These are phyloP conservation scores for Paradoxurus hermaphroditus DNA, from an alignment of 2,113 vertebrate genomes.

Conservation along the genomic window DNA sequence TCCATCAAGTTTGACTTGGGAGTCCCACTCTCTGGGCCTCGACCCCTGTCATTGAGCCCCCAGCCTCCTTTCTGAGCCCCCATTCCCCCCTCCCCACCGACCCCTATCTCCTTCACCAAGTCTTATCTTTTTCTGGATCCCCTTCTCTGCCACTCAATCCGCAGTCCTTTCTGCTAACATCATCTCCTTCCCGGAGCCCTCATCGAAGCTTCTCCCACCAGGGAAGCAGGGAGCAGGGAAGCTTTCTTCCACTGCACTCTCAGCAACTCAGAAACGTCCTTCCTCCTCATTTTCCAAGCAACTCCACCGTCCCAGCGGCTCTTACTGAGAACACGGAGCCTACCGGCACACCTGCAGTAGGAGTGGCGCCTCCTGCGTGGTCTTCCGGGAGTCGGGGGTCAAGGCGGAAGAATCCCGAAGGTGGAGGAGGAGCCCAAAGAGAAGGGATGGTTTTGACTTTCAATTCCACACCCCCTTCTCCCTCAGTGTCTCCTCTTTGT, in stretches of 20 bases:
- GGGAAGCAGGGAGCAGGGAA: background rate
- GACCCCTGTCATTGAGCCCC: background rate
- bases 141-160: background rate
- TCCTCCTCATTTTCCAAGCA: background rate
- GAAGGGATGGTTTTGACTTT: constrained; percentile 38
- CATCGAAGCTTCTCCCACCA: background rate
- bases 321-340: background rate
- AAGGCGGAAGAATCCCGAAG: background rate
- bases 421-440: background rate
- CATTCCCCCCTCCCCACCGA: no score
- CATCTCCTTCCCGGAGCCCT: background rate
- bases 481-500: background rate
- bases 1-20: background rate
- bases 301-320: background rate
- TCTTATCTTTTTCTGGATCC: background rate
- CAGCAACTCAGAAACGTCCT: background rate
- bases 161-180: background rate
- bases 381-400: background rate
- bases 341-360: background rate
- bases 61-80: background rate
- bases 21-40: background rate
- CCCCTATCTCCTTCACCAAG: background rate
- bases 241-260: background rate
- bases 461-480: background rate
- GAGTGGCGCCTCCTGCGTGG: background rate